Conservation (phyloP, 2,888 invertebrate species). For the Meandrusa payeni region DNA sequence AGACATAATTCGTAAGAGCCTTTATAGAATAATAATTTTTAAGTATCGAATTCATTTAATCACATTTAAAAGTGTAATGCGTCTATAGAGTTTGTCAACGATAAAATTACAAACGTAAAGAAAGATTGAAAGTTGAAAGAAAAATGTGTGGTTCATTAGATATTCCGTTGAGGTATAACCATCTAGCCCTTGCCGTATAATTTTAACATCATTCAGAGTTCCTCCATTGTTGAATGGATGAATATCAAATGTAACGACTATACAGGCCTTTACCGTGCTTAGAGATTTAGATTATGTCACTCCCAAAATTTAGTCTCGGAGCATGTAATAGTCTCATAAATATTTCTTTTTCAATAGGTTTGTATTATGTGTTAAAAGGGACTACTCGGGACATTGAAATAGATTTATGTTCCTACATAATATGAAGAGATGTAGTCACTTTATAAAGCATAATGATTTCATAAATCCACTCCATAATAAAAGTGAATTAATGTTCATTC, state of each 20-base stretch:
- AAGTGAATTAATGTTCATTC: no score
- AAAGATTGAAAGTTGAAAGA: conserved; percentile 12
- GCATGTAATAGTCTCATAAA: conserved; percentile 3
- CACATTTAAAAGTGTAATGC: no score
- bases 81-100: conserved; percentile 1
- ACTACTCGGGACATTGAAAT: no score
- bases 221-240: conserved; percentile 25
- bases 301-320: conserved; percentile 7
- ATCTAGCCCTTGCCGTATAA: conserved; percentile 24
- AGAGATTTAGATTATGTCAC: conserved; percentile 23
- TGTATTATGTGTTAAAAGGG: no score
- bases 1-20: no score
- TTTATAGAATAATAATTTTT: no score
- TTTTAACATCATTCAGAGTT: conserved; percentile 25
- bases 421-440: no score
- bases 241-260: conserved; percentile 25
- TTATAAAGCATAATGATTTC: no score
- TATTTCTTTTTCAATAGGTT: no score
- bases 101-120: conserved; percentile 15
- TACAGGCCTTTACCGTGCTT: conserved; percentile 20
- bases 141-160: conserved; percentile 22
- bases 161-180: conserved; percentile 24
- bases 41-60: no score
- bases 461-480: no score
- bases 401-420: no score